A percentile compares a stretch with the other conserved stretches of the same genome.
Evolutionary conservation across 2,113 vertebrate genomes (phyloP).

Genomic region (Halichoerus grypus): DNA sequence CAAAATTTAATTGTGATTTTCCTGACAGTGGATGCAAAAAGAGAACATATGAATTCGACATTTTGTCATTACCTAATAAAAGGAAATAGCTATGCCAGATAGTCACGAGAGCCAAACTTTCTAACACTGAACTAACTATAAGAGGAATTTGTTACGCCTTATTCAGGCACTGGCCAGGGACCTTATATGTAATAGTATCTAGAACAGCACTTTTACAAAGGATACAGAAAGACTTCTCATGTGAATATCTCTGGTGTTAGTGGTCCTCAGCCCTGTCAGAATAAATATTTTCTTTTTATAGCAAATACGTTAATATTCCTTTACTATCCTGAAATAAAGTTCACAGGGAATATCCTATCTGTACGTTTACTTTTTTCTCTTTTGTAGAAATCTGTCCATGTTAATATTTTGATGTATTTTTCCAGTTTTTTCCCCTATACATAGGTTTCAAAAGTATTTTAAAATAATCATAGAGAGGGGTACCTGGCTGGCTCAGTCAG

Average conservation of each 20-base stretch:
- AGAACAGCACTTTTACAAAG: slow-evolving; percentile 15
- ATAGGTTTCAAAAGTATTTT: neutral
- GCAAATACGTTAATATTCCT: neutral
- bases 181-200: neutral
- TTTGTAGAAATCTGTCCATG: neutral
- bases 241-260: neutral
- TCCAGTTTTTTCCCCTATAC: neutral
- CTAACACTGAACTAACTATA: neutral
- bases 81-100: neutral
- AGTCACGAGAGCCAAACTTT: neutral
- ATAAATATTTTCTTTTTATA: slow-evolving; percentile 49
- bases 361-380: neutral
- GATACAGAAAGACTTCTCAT: neutral
- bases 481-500: neutral
- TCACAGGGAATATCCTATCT: slow-evolving; percentile 21
- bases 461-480: neutral
- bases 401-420: neutral
- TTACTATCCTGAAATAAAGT: slow-evolving; percentile 35
- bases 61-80: slow-evolving; percentile 10
- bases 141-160: slow-evolving; percentile 23
- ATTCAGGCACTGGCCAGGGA: neutral
- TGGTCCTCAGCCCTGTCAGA: neutral
- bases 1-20: slow-evolving; percentile 19
- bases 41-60: neutral
- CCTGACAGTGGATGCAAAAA: neutral